Conservation (phyloP, 1,140 invertebrate species). For the Leptinotarsa texana region DNA sequence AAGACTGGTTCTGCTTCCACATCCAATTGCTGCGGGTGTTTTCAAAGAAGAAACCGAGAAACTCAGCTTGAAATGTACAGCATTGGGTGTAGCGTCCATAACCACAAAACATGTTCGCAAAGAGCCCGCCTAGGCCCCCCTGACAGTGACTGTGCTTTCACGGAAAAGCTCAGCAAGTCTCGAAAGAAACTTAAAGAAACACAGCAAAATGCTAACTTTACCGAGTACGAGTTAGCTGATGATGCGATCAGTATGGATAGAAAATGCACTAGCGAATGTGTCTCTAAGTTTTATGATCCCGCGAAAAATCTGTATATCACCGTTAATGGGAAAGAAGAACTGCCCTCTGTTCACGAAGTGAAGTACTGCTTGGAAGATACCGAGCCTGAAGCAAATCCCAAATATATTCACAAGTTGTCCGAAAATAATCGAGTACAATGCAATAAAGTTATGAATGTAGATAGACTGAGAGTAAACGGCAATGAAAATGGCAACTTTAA, state of each 20-base stretch:
- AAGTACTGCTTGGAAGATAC: slow-evolving; percentile 41
- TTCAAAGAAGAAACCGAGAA: slow-evolving; percentile 50
- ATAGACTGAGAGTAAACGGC: slow-evolving; percentile 43
- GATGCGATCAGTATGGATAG: slow-evolving; percentile 61
- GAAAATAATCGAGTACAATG: slow-evolving; percentile 1
- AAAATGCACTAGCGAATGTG: slow-evolving; percentile 39
- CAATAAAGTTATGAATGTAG: slow-evolving; percentile 23
- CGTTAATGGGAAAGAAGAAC: slow-evolving; percentile 71
- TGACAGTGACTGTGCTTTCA: slow-evolving; percentile 48
- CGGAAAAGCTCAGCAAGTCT: slow-evolving; percentile 39
- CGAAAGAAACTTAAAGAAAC: slow-evolving; percentile 39
- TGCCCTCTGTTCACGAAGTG: slow-evolving; percentile 59
- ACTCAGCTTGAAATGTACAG: slow-evolving; percentile 51
- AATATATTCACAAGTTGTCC: slow-evolving; percentile 6
- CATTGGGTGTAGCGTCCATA: slow-evolving; percentile 36
- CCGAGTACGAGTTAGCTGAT: slow-evolving; percentile 63
- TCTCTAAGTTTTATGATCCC: slow-evolving; percentile 33
- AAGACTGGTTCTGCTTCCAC: slow-evolving; percentile 55
- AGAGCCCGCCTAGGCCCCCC: slow-evolving; percentile 51
- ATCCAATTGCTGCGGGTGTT: slow-evolving; percentile 54
- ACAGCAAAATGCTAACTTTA: slow-evolving; percentile 39
- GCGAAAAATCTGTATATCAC: slow-evolving; percentile 58
- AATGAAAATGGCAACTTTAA: slow-evolving; percentile 56
- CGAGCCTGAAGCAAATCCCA: background rate
- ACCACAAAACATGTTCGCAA: slow-evolving; percentile 46